Percentiles rank a stretch among this genome's conserved stretches.
Evolutionary conservation across 2,113 vertebrate genomes (phyloP).

Genomic region (Scatophagus argus): DNA sequence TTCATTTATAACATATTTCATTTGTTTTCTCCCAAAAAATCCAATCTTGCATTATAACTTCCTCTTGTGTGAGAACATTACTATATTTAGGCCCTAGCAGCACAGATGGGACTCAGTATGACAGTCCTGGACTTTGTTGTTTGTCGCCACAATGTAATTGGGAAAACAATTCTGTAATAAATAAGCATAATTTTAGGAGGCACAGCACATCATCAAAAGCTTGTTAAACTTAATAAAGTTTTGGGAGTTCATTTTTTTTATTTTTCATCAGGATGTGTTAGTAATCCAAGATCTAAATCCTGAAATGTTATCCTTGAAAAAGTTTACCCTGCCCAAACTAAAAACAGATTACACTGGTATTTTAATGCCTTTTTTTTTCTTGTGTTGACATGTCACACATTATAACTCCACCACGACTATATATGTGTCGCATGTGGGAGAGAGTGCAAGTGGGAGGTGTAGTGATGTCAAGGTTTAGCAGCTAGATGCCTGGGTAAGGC

Average conservation of each 20-base stretch:
- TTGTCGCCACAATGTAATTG: too few species aligned
- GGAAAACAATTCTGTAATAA: too few species aligned
- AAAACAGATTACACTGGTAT: slow-evolving; percentile 22
- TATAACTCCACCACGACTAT: slow-evolving; percentile 62
- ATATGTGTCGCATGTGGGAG: slow-evolving; percentile 32
- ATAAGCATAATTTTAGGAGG: too few species aligned
- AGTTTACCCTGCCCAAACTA: slow-evolving; percentile 6
- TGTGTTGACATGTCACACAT: slow-evolving; percentile 51
- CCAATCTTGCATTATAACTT: background rate
- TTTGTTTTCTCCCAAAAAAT: background rate
- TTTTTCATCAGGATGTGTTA: background rate
- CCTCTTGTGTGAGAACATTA: background rate
- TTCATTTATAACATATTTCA: background rate
- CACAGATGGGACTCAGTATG: background rate
- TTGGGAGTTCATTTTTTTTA: background rate
- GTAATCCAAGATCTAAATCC: background rate
- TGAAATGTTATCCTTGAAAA: background rate
- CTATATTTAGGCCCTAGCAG: too few species aligned
- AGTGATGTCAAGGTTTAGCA: slow-evolving; percentile 63
- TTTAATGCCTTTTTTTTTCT: slow-evolving; percentile 23
- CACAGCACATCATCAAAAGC: background rate
- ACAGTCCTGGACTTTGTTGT: background rate
- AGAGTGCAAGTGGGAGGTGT: slow-evolving; percentile 41
- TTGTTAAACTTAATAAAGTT: background rate
- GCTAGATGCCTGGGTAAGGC: slow-evolving; percentile 51